These are phyloP conservation scores for Rhyzopertha dominica DNA, from an alignment of 1,140 invertebrate genomes.

Conservation along the genomic window DNA sequence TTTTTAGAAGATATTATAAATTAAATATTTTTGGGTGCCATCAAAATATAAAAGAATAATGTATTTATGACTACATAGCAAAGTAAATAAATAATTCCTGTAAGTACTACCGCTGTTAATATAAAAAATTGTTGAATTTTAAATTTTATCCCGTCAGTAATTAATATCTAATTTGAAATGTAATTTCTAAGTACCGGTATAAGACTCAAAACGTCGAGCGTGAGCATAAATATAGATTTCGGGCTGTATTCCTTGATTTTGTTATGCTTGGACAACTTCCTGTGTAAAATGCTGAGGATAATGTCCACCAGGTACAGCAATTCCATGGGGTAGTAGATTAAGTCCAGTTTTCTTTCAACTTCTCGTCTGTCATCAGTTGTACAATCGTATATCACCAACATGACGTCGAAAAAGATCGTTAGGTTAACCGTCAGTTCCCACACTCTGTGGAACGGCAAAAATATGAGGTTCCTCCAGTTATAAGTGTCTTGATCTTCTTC, in stretches of 20 bases:
- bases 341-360: background rate
- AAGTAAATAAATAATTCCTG: background rate
- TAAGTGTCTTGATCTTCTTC: too few relatives aligned
- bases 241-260: slow-evolving; percentile 1
- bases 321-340: background rate
- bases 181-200: slow-evolving; percentile 5
- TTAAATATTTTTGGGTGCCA: background rate
- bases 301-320: slow-evolving; percentile 5
- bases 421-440: slow-evolving; percentile 1
- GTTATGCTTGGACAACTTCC: slow-evolving; percentile 3
- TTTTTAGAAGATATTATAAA: background rate
- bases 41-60: background rate
- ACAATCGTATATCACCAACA: background rate
- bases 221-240: background rate
- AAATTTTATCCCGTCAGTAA: background rate
- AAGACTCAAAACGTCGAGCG: background rate
- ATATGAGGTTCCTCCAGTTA: slow-evolving; percentile 9
- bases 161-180: too few relatives aligned
- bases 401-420: background rate
- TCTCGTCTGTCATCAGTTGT: too few relatives aligned
- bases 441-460: slow-evolving; percentile 8
- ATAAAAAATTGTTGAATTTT: background rate
- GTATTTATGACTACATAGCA: background rate
- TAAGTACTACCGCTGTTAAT: too few relatives aligned
- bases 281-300: slow-evolving; percentile 1